Evolutionary conservation across 1,140 invertebrate genomes (phyloP).

Genomic region (Cecropterus lyciades): DNA sequence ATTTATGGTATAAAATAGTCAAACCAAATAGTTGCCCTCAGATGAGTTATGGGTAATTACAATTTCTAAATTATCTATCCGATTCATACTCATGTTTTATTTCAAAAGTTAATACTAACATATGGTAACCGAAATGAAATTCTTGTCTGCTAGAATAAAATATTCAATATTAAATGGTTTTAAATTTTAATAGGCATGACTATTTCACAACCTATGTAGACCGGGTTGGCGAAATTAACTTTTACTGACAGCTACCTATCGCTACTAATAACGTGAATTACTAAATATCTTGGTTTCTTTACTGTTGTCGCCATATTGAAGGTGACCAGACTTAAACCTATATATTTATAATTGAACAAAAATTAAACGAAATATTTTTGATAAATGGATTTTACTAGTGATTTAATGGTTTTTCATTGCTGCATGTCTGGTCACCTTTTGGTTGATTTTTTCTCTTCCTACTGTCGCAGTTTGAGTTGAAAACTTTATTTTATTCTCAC

Average conservation of each 20-base stretch:
- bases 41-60: too few relatives aligned
- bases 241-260: conserved; percentile 7
- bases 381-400: conserved; percentile 37
- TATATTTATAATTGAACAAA: conserved; percentile 40
- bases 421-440: conserved; percentile 83
- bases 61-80: neutral
- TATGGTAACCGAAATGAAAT: neutral
- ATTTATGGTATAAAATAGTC: too few relatives aligned
- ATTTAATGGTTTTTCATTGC: conserved; percentile 61
- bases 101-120: neutral
- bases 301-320: conserved; percentile 73
- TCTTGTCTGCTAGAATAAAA: neutral
- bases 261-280: conserved; percentile 36
- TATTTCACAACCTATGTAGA: conserved; percentile 72
- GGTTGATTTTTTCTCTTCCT: conserved; percentile 50
- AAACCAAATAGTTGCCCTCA: too few relatives aligned
- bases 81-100: neutral
- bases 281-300: conserved; percentile 52
- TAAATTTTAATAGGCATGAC: conserved; percentile 64
- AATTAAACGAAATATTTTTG: conserved; percentile 33
- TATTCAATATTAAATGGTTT: conserved; percentile 18
- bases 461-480: conserved; percentile 59
- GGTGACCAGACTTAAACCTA: conserved; percentile 75
- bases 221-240: conserved; percentile 56
- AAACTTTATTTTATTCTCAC: conserved; percentile 51